A percentile compares a stretch with the other conserved stretches of the same genome.
phyloP scores from a whole-genome alignment of 2,888 invertebrate species.

The Pammene fasciana region DNA sequence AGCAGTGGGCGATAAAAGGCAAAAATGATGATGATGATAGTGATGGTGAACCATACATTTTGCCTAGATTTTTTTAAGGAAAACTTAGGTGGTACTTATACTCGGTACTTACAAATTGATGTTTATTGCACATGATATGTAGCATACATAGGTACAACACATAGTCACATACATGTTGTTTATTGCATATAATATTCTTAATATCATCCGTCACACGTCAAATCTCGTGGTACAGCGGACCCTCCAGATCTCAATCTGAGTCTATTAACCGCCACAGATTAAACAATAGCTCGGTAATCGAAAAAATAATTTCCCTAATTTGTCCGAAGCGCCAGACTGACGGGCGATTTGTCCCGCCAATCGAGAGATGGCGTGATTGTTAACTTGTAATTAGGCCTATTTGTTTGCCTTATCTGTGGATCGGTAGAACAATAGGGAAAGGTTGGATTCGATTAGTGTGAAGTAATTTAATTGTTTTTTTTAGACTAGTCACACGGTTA shows the following conservation, averaged over 20 bases:
- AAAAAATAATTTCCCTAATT: conserved; percentile 81
- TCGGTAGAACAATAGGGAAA: conserved; percentile 74
- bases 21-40: too few relatives aligned
- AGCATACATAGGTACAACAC: too few relatives aligned
- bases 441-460: conserved; percentile 67
- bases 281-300: conserved; percentile 78
- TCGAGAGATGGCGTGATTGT: conserved; percentile 69
- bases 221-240: conserved; percentile 45
- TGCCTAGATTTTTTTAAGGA: too few relatives aligned
- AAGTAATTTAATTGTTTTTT: conserved; percentile 47
- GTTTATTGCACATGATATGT: too few relatives aligned
- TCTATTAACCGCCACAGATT: conserved; percentile 74
- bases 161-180: too few relatives aligned
- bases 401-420: conserved; percentile 75
- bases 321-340: conserved; percentile 62
- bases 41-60: too few relatives aligned
- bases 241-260: conserved; percentile 63
- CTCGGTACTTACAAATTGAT: too few relatives aligned
- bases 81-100: too few relatives aligned
- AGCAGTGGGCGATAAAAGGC: too few relatives aligned
- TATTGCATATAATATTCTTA: background rate
- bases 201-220: conserved; percentile 1
- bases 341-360: conserved; percentile 72
- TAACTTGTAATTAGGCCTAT: conserved; percentile 81
- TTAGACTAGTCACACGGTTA: conserved; percentile 34